Conservation (phyloP, 2,888 invertebrate genomes). For the Lymantria monacha region DNA sequence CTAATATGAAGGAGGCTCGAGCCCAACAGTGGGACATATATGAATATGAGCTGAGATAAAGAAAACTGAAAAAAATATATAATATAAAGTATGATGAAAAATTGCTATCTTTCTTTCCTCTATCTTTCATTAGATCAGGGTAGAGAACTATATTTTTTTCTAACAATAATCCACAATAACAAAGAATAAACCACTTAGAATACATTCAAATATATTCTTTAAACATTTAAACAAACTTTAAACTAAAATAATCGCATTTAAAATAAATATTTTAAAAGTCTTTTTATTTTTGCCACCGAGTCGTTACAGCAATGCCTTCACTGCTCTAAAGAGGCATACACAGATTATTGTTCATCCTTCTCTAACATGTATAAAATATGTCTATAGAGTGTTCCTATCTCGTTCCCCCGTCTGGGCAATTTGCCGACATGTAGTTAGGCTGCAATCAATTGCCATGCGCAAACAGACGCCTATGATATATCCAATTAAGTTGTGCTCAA, state of each 20-base stretch:
- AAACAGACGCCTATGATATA: conserved; percentile 83
- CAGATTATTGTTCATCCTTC: conserved; percentile 26
- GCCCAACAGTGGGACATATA: too few relatives aligned
- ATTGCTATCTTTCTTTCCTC: too few relatives aligned
- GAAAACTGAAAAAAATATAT: too few relatives aligned
- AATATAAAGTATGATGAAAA: too few relatives aligned
- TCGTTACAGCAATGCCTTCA: conserved; percentile 48
- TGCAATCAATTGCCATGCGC: conserved; percentile 83
- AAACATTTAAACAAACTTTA: conserved; percentile 64
- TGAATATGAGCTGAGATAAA: too few relatives aligned
- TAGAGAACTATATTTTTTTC: too few relatives aligned
- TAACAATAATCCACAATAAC: too few relatives aligned
- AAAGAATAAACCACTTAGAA: too few relatives aligned
- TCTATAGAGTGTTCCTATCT: conserved; percentile 34
- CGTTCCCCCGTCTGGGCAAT: conserved; percentile 63
- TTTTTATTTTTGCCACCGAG: conserved; percentile 53
- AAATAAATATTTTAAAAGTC: conserved; percentile 62
- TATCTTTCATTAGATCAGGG: too few relatives aligned
- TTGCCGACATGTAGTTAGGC: conserved; percentile 80
- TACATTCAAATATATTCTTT: conserved; percentile 34
- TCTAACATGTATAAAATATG: conserved; percentile 22
- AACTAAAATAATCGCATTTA: conserved; percentile 66
- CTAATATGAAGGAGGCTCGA: too few relatives aligned
- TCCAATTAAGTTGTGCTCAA: conserved; percentile 72
- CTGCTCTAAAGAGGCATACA: conserved; percentile 22